A percentile compares a stretch with the other conserved stretches of the same genome.
These are phyloP conservation scores for Caenorhabditis zanzibari DNA, from an alignment of 2,888 invertebrate species.

Conservation along the genomic window DNA sequence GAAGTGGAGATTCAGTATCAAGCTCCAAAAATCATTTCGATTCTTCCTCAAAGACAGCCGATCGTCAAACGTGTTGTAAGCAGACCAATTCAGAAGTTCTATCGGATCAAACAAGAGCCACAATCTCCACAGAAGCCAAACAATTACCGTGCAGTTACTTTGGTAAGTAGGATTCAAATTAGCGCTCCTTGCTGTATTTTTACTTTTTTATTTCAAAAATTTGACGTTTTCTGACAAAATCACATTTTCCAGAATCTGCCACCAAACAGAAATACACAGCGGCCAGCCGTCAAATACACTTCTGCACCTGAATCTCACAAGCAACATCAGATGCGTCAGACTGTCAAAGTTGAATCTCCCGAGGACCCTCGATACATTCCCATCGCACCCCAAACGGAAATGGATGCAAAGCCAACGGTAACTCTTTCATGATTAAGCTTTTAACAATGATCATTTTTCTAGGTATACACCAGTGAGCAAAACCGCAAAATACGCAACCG, in stretches of 20 bases:
- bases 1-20: not conserved
- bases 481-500: slow-evolving; percentile 76
- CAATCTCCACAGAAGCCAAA: not conserved
- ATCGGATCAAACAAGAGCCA: slow-evolving; percentile 27
- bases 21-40: not conserved
- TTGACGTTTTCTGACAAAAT: too few relatives aligned
- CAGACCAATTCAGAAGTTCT: slow-evolving; percentile 39
- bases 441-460: too few relatives aligned
- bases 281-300: not conserved
- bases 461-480: slow-evolving; percentile 67
- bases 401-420: slow-evolving; percentile 29
- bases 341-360: slow-evolving; percentile 2
- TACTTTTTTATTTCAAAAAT: too few relatives aligned
- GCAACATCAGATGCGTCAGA: not conserved
- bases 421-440: not conserved
- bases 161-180: too few relatives aligned
- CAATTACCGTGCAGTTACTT: too few relatives aligned
- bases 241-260: too few relatives aligned
- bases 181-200: too few relatives aligned
- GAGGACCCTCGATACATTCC: slow-evolving; percentile 33
- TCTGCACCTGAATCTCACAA: not conserved
- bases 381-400: slow-evolving; percentile 28
- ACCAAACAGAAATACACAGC: not conserved
- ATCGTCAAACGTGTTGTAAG: slow-evolving; percentile 15
- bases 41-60: slow-evolving; percentile 4